Percentiles rank a stretch among this genome's conserved stretches.
Evolutionary conservation across 2,888 invertebrate genomes (phyloP).

Genomic region (Nymphalis c-album): DNA sequence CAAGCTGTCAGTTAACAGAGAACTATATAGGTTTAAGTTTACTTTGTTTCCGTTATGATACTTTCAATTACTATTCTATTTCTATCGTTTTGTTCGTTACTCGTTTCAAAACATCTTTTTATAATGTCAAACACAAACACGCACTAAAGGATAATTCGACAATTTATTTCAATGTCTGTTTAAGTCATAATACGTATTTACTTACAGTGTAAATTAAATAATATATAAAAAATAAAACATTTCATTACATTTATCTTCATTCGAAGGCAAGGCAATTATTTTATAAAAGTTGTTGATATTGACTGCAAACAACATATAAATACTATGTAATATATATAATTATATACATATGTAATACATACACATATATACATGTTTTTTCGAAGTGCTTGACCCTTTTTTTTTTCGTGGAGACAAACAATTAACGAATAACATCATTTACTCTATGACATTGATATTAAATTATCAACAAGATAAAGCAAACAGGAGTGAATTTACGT

Average conservation of each 20-base stretch:
- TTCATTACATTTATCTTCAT: no score
- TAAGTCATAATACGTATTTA: no score
- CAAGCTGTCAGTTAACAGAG: constrained; percentile 61
- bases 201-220: no score
- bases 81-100: constrained; percentile 31
- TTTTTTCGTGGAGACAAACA: no score
- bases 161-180: no score
- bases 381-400: no score
- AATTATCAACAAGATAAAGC: not conserved
- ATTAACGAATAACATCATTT: no score
- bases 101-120: not conserved
- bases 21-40: constrained; percentile 49
- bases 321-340: no score
- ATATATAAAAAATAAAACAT: no score
- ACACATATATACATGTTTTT: no score
- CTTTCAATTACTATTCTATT: constrained; percentile 54
- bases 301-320: not conserved
- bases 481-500: not conserved
- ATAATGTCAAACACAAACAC: not conserved
- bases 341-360: no score
- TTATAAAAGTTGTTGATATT: not conserved
- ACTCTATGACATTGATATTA: no score
- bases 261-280: not conserved
- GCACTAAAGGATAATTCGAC: not conserved
- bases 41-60: constrained; percentile 53